Percentiles rank a stretch among this genome's conserved stretches.
These are phyloP conservation scores for Uropetala carovei DNA, from an alignment of 2,888 invertebrate species.

Conservation along the genomic window DNA sequence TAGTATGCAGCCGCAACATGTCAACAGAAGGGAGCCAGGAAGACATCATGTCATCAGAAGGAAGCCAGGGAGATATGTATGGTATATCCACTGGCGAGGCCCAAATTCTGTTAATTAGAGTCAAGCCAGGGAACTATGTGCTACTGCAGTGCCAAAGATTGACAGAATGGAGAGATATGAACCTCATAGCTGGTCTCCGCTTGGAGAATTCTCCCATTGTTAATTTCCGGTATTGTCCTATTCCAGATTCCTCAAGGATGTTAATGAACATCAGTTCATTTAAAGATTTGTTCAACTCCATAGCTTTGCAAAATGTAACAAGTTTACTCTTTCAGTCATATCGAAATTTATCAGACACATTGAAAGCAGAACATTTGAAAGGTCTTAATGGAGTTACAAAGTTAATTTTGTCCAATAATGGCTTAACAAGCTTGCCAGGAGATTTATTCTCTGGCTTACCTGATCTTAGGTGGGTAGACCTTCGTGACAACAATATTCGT, in stretches of 20 bases:
- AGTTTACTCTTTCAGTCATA: conserved; percentile 78
- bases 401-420: conserved; percentile 80
- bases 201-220: background rate
- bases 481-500: conserved; percentile 80
- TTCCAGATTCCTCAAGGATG: background rate
- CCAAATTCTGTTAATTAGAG: background rate
- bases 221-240: background rate
- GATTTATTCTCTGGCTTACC: conserved; percentile 80
- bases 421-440: conserved; percentile 79
- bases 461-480: conserved; percentile 81
- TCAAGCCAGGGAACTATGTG: background rate
- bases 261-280: background rate
- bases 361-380: conserved; percentile 79
- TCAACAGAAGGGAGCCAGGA: background rate
- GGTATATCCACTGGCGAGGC: no score
- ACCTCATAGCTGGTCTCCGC: background rate
- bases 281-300: background rate
- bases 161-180: conserved; percentile 17
- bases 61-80: background rate
- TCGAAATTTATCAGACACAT: conserved; percentile 77
- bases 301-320: background rate
- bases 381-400: conserved; percentile 78
- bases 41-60: background rate
- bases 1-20: background rate
- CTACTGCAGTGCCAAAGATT: background rate